A percentile compares a stretch with the other conserved stretches of the same genome.
phyloP scores from a whole-genome alignment of 2,113 vertebrate genomes.

The Baryphthengus martii region DNA sequence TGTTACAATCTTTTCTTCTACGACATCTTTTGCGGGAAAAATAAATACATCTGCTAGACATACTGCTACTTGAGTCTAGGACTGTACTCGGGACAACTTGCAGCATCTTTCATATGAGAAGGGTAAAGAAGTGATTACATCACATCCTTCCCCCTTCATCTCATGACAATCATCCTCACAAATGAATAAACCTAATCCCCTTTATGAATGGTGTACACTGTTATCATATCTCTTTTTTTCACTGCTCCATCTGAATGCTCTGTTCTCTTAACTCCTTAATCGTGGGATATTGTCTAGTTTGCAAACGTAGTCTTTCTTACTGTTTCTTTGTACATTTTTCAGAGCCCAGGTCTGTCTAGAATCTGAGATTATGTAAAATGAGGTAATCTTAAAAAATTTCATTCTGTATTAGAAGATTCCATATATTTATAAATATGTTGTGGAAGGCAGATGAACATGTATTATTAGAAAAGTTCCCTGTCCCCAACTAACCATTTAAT shows the following conservation, averaged over 20 bases:
- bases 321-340: neutral
- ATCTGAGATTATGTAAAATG: neutral
- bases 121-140: neutral
- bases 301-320: neutral
- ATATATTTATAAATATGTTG: neutral
- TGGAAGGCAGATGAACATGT: neutral
- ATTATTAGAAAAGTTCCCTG: neutral
- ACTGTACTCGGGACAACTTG: neutral
- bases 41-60: neutral
- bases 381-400: neutral
- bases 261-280: neutral
- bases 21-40: neutral
- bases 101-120: neutral
- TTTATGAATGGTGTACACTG: neutral
- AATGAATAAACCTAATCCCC: neutral
- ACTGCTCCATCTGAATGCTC: neutral
- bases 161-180: neutral
- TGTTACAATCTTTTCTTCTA: neutral
- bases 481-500: neutral
- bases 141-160: neutral
- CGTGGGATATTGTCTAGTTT: neutral
- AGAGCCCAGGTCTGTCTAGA: neutral
- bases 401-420: neutral
- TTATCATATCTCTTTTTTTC: neutral
- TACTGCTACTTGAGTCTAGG: neutral